These are phyloP conservation scores for Apodemia zela DNA, from an alignment of 2,888 invertebrate genomes.

Conservation along the genomic window DNA sequence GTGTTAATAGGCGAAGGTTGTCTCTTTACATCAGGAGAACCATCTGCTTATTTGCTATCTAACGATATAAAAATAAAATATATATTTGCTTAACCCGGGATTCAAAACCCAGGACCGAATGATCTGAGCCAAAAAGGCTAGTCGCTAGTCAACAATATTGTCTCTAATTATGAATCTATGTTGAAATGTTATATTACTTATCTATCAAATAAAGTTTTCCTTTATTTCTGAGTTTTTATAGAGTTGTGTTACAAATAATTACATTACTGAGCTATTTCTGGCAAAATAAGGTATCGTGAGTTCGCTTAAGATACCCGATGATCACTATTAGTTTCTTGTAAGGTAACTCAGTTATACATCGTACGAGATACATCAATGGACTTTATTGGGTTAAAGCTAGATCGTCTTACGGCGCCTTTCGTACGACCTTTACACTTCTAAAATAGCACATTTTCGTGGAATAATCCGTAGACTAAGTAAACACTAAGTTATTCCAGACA, in stretches of 20 bases:
- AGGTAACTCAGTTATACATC: neutral
- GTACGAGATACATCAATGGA: neutral
- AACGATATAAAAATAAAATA: no score
- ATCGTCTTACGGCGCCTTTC: neutral
- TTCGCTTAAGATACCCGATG: neutral
- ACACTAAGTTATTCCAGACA: neutral
- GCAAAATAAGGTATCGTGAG: constrained; percentile 4
- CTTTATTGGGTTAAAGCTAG: neutral
- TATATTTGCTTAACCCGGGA: no score
- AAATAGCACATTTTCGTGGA: neutral
- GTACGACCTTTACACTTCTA: neutral
- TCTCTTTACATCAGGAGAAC: no score
- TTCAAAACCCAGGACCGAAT: no score
- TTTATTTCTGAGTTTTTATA: neutral
- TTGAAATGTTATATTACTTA: no score
- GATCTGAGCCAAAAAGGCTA: no score
- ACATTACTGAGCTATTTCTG: neutral
- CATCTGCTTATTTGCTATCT: no score
- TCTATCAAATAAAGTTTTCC: neutral
- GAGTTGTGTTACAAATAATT: neutral
- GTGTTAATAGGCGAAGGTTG: no score
- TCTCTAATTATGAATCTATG: no score
- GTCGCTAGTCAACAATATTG: no score
- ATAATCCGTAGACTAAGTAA: neutral
- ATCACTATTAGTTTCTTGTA: neutral